Conservation (phyloP, 2,888 invertebrate genomes). For the Saturnia pavonia region DNA sequence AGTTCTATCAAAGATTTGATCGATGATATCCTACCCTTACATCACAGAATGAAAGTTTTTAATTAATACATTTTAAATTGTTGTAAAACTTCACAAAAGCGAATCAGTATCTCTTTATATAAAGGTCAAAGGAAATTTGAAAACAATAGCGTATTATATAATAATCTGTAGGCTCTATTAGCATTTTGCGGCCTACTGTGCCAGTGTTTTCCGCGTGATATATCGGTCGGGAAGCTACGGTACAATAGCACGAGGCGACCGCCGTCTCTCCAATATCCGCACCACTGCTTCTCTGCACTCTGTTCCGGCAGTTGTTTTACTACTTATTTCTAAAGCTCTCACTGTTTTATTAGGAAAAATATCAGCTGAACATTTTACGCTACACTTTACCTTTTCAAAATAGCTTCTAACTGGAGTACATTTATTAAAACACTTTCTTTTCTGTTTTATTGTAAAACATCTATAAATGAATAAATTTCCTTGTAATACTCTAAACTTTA, state of each 20-base stretch:
- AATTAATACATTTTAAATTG: slow-evolving; percentile 1
- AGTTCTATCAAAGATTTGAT: not conserved
- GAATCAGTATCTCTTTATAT: not conserved
- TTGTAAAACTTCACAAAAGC: not conserved
- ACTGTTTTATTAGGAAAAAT: slow-evolving; percentile 26
- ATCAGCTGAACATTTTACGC: slow-evolving; percentile 8
- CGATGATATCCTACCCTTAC: not conserved
- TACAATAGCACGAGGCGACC: slow-evolving; percentile 38
- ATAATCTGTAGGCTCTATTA: slow-evolving; percentile 2
- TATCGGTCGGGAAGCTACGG: slow-evolving; percentile 15
- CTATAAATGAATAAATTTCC: not conserved
- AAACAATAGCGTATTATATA: slow-evolving; percentile 10
- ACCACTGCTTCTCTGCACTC: slow-evolving; percentile 32
- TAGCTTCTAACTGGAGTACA: not conserved
- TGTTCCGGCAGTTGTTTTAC: not conserved
- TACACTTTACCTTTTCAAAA: not conserved
- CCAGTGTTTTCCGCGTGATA: slow-evolving; percentile 11
- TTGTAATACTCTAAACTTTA: not conserved
- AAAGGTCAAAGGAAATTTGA: slow-evolving; percentile 6
- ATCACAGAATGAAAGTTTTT: not conserved
- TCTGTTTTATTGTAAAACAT: not conserved
- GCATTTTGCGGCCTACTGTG: slow-evolving; percentile 9
- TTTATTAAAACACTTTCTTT: not conserved
- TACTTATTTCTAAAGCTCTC: slow-evolving; percentile 9
- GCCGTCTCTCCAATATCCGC: slow-evolving; percentile 48